phyloP scores from a whole-genome alignment of 2,888 invertebrate species.

The Caradrina clavipalpis region DNA sequence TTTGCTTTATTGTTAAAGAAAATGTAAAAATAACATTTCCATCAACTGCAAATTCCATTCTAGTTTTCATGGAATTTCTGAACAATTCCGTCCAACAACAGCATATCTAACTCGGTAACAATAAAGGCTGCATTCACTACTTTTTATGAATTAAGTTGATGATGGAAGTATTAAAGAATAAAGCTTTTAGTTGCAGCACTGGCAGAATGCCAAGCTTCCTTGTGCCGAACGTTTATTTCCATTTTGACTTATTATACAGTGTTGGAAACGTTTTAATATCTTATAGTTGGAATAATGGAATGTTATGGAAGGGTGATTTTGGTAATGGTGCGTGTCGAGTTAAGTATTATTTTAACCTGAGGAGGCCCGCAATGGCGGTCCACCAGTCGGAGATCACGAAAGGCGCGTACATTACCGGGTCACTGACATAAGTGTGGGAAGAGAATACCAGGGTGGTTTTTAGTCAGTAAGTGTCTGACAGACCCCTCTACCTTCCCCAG shows the following conservation, averaged over 20 bases:
- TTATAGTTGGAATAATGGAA: constrained; percentile 50
- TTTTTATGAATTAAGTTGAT: constrained; percentile 67
- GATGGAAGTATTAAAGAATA: constrained; percentile 74
- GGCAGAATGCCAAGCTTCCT: constrained; percentile 75
- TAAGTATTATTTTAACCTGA: too few relatives aligned
- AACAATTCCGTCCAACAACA: constrained; percentile 18
- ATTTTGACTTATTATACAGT: constrained; percentile 71
- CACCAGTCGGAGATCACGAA: too few relatives aligned
- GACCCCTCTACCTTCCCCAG: too few relatives aligned
- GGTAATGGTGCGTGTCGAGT: too few relatives aligned
- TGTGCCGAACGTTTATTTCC: constrained; percentile 74
- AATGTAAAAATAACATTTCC: too few relatives aligned
- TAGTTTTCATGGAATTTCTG: constrained; percentile 14
- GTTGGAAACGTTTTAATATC: constrained; percentile 67
- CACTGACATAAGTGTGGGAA: too few relatives aligned
- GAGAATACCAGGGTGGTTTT: too few relatives aligned
- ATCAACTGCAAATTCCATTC: neutral
- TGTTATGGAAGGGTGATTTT: constrained; percentile 7
- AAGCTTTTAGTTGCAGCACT: constrained; percentile 75
- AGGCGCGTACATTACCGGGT: too few relatives aligned
- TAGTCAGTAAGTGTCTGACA: too few relatives aligned
- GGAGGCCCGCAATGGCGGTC: too few relatives aligned
- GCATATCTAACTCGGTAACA: constrained; percentile 25
- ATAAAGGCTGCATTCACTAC: constrained; percentile 28
- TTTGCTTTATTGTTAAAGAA: too few relatives aligned